Base-by-base conservation (phyloP, 1,140 invertebrate genomes). In the Mycetomoellerius zeteki region DNA sequence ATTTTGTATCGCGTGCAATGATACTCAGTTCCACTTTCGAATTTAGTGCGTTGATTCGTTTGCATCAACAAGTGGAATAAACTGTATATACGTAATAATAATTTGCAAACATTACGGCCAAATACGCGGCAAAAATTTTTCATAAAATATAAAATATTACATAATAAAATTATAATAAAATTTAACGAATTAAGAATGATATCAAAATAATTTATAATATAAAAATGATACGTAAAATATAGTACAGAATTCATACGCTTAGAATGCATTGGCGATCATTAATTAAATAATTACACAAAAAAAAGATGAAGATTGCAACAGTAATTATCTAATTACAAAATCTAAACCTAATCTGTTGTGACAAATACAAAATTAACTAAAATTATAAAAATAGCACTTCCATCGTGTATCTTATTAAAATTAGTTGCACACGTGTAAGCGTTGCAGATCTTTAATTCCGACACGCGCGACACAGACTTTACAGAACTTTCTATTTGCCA, bases 21-120 rank as follows among this genome's bases (percentile, higher is more conserved):
- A 30, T 54, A 60, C 43, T 84, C 7, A 84, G 19, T 62, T 73
- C 33, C 54, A 50, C 1, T 50, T 60, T 43, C 27, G 24, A 37
- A 30, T 60, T 72, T 72, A 72, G 8, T 82, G 52, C 8, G 19
- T 60, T 82, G 73, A 82, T 60, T 60, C 80, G 37, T 73, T 82
- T 50, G 54, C 37, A 82, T 82, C 80, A 82, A 82, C 80, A 72
- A 82, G 78, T 81, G 78, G 64, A 81, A 56, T 56, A 54, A 21
- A 24, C 50, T 47, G 0, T 80, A 24, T 2, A 27, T 37, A 16
- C 4, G 43, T 5, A 47, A 21, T 47, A 56, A 81, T 73, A 82
- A 73, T 60, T 19, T 8, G 19, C 37, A 47, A 82, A 50, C 43
- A 14, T 80, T 54, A 19, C 54, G 24, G 14, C 14, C 80, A 47